Base-by-base conservation (phyloP, 2,888 invertebrate genomes). In the Caenorhabditis sp. region DNA sequence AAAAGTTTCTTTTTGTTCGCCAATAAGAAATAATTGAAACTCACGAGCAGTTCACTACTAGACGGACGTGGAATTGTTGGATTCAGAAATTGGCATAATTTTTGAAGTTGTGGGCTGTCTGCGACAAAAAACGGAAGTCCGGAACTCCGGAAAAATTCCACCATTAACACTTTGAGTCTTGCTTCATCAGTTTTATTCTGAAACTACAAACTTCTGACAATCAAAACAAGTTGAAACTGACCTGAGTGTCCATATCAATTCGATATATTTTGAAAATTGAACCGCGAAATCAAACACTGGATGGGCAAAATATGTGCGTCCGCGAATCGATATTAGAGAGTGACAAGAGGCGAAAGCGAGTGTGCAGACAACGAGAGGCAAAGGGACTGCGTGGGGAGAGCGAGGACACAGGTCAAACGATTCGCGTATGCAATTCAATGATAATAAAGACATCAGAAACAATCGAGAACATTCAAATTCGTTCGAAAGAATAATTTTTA, bases 111-210 rank as follows among this genome's bases (percentile, higher is more conserved):
- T 15, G 51, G 18, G 15, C 53, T 22, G 8, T 65, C 24, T 2
- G 37, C 47, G 0, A 37, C 2, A 9, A n/a, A 4, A 37, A 65
- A 65, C 15, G 47, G 47, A 22, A 65, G 13, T n/a, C 53, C 35
- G 2, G 53, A 15, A 1, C 28, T 32, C 37, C 65, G 18, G 1
- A 65, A 11, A 24, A 65, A 65, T n/a, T 65, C 65, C 1, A 65
- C 37, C 37, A 65, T 32, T 1, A 65, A n/a, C 37, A 53, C 53
- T 13, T 53, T 32, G 3, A 53, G 5, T 3, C 1, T 18, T 18
- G 53, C 51, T 24, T 65, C 13, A 22, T 47, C 22, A 15, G 8
- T 32, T 56, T 15, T n/a, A n/a, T n/a, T n/a, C n/a, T n/a, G n/a
- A n/a, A n/a, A n/a, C n/a, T n/a, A n/a, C n/a, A n/a, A n/a, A n/a